phyloP scores from a whole-genome alignment of 2,797 vertebrate genomes.

The Moxostoma hubbsi region DNA sequence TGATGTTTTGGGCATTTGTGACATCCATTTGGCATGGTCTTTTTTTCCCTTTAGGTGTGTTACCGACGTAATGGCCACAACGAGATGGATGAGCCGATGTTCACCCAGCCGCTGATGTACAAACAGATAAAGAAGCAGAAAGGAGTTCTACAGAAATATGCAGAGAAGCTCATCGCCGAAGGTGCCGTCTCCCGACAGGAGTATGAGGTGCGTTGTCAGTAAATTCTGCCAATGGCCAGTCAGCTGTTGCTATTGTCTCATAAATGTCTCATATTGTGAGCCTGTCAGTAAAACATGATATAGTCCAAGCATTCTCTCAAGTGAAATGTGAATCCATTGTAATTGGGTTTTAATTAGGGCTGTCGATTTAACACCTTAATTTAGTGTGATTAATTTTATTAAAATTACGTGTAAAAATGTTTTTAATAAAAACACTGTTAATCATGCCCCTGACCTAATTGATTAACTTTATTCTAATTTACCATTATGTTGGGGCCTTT shows the following conservation, averaged over 20 bases:
- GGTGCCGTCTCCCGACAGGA: conserved; percentile 85
- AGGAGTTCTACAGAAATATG: conserved; percentile 85
- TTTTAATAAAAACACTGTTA: no score
- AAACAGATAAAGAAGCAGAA: conserved; percentile 92
- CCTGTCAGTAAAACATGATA: not conserved
- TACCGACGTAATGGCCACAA: conserved; percentile 88
- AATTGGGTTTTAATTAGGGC: not conserved
- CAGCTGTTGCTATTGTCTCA: not conserved
- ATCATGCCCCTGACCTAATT: no score
- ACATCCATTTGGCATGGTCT: not conserved
- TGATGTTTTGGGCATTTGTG: not conserved
- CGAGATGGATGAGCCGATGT: conserved; percentile 92
- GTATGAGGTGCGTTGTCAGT: conserved; percentile 79
- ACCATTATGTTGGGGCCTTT: no score
- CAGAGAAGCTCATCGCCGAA: conserved; percentile 83
- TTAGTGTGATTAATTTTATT: no score
- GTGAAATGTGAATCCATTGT: not conserved
- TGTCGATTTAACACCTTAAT: no score
- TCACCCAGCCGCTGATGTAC: conserved; percentile 90
- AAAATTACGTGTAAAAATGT: no score
- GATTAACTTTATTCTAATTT: no score
- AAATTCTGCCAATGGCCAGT: not conserved
- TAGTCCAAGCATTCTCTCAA: not conserved
- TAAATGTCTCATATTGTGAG: not conserved
- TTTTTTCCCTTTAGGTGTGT: conserved; percentile 76